phyloP scores from a whole-genome alignment of 2,888 invertebrate species.

The Oscheius sp. region DNA sequence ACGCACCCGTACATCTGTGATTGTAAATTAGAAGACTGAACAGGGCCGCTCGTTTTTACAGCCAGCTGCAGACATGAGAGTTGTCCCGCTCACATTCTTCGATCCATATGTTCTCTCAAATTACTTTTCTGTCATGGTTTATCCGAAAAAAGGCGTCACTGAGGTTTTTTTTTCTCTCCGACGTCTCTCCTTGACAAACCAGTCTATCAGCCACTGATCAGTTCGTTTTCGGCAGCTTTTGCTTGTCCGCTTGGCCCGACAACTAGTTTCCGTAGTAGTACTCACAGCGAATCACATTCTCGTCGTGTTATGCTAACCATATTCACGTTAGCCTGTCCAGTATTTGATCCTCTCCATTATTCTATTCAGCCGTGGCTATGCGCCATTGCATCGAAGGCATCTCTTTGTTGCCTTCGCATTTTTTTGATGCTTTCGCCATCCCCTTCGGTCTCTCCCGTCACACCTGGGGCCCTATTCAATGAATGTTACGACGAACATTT shows the following conservation, averaged over 20 bases:
- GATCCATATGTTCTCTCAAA: too few relatives aligned
- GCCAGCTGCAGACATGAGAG: too few relatives aligned
- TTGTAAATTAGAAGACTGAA: too few relatives aligned
- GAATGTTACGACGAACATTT: not conserved
- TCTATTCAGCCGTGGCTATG: constrained; percentile 6
- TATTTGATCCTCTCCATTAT: constrained; percentile 19
- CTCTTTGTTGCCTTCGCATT: constrained; percentile 6
- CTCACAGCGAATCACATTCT: not conserved
- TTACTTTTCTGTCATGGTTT: too few relatives aligned
- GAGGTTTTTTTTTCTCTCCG: too few relatives aligned
- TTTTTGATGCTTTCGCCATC: not conserved
- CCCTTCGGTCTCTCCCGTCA: not conserved
- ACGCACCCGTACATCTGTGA: too few relatives aligned
- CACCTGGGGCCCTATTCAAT: not conserved
- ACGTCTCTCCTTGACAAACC: too few relatives aligned
- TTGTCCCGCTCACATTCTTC: too few relatives aligned
- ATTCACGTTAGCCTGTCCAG: constrained; percentile 15
- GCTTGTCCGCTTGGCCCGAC: not conserved
- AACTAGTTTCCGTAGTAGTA: not conserved
- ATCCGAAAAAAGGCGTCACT: too few relatives aligned
- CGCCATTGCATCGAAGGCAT: constrained; percentile 8
- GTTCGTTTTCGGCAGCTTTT: constrained; percentile 25
- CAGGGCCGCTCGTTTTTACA: too few relatives aligned
- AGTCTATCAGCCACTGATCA: not conserved
- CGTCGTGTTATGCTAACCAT: constrained; percentile 19